A percentile compares a stretch with the other conserved stretches of the same genome.
phyloP scores from a whole-genome alignment of 2,888 invertebrate genomes.

The Nephrotoma flavescens region DNA sequence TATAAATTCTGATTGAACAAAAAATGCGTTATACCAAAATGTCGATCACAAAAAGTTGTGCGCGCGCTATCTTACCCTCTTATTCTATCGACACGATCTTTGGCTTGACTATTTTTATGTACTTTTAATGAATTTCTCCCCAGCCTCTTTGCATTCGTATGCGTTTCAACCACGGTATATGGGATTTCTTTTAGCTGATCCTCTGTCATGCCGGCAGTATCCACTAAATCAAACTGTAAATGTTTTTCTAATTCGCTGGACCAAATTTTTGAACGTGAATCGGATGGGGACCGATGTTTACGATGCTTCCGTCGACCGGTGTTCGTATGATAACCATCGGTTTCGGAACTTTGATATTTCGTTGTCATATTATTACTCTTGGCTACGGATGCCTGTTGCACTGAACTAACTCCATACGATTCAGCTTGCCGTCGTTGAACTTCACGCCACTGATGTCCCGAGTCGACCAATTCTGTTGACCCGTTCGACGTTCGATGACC shows the following conservation, averaged over 20 bases:
- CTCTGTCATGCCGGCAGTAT: conserved; percentile 79
- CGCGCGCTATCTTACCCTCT: conserved; percentile 25
- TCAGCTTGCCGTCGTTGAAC: conserved; percentile 61
- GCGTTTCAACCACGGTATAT: conserved; percentile 72
- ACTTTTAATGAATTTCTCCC: conserved; percentile 30
- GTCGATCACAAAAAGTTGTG: not conserved
- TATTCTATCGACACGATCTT: conserved; percentile 32
- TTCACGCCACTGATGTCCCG: conserved; percentile 79
- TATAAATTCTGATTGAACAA: not conserved
- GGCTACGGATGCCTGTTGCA: conserved; percentile 56
- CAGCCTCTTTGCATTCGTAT: conserved; percentile 23
- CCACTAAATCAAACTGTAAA: conserved; percentile 74
- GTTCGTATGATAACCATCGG: conserved; percentile 36
- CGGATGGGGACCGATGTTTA: conserved; percentile 57
- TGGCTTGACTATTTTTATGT: conserved; percentile 30
- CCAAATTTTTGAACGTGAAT: conserved; percentile 53
- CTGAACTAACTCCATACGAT: conserved; percentile 35
- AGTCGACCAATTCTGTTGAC: conserved; percentile 63
- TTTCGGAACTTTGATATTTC: conserved; percentile 32
- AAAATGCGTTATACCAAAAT: not conserved
- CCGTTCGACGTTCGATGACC: conserved; percentile 31
- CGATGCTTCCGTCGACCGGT: conserved; percentile 30
- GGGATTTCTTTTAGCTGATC: conserved; percentile 76
- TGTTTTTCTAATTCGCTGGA: conserved; percentile 69
- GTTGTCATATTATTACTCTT: conserved; percentile 37